Evolutionary conservation across 2,113 vertebrate genomes (phyloP).

Genomic region (Puffinus mauretanicus): DNA sequence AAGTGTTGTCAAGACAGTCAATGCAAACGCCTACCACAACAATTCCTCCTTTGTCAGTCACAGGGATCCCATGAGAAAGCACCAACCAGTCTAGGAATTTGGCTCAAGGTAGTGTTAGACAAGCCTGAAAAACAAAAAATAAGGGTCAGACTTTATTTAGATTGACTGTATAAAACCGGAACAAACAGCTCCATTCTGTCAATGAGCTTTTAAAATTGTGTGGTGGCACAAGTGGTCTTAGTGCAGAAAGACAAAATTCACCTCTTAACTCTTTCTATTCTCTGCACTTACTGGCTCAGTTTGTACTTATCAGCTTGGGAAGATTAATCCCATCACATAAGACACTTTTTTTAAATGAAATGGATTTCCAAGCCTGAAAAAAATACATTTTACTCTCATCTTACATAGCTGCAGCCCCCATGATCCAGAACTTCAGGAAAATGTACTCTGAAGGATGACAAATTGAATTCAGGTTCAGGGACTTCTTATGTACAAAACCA

Average conservation of each 20-base stretch:
- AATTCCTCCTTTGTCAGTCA: conserved; percentile 38
- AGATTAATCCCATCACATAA: not conserved
- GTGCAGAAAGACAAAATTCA: not conserved
- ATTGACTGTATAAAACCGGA: not conserved
- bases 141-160: not conserved
- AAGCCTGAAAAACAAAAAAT: conserved; percentile 17
- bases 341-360: not conserved
- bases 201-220: not conserved
- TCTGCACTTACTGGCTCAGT: not conserved
- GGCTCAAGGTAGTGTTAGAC: not conserved
- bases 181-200: not conserved
- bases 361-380: not conserved
- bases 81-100: conserved; percentile 7
- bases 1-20: not conserved
- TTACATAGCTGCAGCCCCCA: not conserved
- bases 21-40: conserved; percentile 40
- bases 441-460: not conserved
- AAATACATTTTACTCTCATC: not conserved
- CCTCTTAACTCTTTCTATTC: not conserved
- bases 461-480: not conserved
- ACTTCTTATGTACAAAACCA: not conserved
- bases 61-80: conserved; percentile 35
- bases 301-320: not conserved
- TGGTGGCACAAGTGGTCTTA: not conserved
- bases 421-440: not conserved